These are phyloP conservation scores for Trachelus iudaicus DNA, from an alignment of 2,888 invertebrate genomes.

Conservation along the genomic window DNA sequence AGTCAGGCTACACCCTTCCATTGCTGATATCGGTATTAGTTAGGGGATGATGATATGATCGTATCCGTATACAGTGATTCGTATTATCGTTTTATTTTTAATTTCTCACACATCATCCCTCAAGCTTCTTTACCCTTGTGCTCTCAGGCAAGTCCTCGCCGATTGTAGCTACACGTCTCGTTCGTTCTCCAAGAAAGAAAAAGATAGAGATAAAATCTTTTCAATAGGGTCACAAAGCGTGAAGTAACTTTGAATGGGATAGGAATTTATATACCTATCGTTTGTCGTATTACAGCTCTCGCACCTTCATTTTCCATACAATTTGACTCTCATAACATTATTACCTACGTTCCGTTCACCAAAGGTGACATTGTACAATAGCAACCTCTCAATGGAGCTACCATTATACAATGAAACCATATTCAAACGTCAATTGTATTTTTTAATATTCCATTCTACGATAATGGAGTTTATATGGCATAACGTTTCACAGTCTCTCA, in stretches of 20 bases:
- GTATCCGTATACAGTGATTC: background rate
- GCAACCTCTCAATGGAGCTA: background rate
- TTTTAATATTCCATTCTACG: background rate
- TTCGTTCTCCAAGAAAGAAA: background rate
- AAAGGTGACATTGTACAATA: background rate
- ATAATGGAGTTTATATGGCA: background rate
- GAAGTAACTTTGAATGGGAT: background rate
- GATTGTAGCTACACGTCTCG: background rate
- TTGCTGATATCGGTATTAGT: slow-evolving; percentile 3
- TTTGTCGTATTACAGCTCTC: background rate
- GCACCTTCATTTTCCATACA: background rate
- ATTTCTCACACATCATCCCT: background rate
- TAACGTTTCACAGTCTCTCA: background rate
- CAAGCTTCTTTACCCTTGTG: background rate
- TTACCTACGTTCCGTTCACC: background rate
- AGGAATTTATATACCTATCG: background rate
- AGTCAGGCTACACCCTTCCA: slow-evolving; percentile 2
- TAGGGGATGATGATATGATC: background rate
- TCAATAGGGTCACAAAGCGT: background rate
- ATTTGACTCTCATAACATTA: background rate
- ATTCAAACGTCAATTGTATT: slow-evolving; percentile 1
- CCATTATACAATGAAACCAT: background rate
- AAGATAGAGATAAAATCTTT: background rate
- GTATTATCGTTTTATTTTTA: background rate
- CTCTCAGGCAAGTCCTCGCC: background rate